Evolutionary conservation across 2,113 vertebrate species (phyloP).

Genomic region (Marmota flaviventris): DNA sequence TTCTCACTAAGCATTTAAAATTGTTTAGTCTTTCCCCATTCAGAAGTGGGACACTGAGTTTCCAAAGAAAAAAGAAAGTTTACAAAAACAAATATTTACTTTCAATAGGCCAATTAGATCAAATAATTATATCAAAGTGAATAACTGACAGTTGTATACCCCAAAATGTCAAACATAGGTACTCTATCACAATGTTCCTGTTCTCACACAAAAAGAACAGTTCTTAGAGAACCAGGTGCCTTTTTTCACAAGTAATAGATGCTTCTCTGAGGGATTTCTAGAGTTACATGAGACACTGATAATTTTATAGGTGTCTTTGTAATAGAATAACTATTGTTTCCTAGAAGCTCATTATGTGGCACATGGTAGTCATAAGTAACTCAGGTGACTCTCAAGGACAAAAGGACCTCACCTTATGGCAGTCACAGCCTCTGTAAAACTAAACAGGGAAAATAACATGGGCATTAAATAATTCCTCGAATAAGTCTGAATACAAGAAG

Average conservation of each 20-base stretch:
- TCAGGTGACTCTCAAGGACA: neutral
- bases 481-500: neutral
- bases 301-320: neutral
- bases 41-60: neutral
- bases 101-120: neutral
- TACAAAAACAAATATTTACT: neutral
- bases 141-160: neutral
- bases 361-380: neutral
- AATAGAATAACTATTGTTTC: neutral
- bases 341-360: neutral
- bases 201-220: neutral
- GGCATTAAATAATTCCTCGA: neutral
- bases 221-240: neutral
- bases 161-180: neutral
- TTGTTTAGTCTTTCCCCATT: neutral
- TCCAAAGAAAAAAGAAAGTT: neutral
- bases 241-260: neutral
- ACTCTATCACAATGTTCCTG: neutral
- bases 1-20: conserved; percentile 28
- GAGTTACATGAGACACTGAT: neutral
- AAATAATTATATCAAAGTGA: neutral
- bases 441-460: neutral
- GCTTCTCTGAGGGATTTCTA: neutral
- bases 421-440: accelerated
- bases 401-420: neutral